These are phyloP conservation scores for Calypte anna DNA, from an alignment of 2,113 vertebrate genomes.

Conservation along the genomic window DNA sequence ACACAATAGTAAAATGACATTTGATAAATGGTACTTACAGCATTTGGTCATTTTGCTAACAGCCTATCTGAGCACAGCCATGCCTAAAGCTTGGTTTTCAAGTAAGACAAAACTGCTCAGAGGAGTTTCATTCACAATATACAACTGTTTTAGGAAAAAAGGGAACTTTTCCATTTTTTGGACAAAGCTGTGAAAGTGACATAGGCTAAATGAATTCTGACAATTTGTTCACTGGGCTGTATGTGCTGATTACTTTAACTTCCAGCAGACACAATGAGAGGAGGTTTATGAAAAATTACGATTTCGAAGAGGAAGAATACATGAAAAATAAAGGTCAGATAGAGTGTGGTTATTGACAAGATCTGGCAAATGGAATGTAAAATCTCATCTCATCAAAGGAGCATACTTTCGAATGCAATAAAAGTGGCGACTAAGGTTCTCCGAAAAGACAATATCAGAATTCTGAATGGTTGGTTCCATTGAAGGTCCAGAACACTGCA, in stretches of 20 bases:
- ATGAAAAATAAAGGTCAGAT: neutral
- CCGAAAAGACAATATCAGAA: constrained; percentile 90
- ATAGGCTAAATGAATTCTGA: neutral
- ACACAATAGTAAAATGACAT: neutral
- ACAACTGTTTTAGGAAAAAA: neutral
- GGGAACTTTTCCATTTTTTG: neutral
- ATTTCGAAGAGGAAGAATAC: neutral
- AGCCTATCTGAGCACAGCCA: neutral
- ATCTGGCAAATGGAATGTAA: neutral
- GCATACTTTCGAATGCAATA: constrained; percentile 89
- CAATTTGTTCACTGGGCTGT: neutral
- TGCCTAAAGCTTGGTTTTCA: neutral
- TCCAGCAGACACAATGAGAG: neutral
- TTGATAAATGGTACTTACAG: neutral
- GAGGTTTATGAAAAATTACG: neutral
- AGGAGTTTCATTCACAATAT: neutral
- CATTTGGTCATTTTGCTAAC: neutral
- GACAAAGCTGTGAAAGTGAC: neutral
- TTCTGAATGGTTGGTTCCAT: constrained; percentile 97
- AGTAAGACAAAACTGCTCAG: neutral
- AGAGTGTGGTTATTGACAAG: neutral
- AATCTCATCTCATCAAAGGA: neutral
- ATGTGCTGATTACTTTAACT: neutral
- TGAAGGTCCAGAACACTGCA: constrained; percentile 95
- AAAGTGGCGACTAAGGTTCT: constrained; percentile 90